A percentile compares a stretch with the other conserved stretches of the same genome.
Conservation (phyloP, 2,797 vertebrate species). For the Gymnothorax reevesii region DNA sequence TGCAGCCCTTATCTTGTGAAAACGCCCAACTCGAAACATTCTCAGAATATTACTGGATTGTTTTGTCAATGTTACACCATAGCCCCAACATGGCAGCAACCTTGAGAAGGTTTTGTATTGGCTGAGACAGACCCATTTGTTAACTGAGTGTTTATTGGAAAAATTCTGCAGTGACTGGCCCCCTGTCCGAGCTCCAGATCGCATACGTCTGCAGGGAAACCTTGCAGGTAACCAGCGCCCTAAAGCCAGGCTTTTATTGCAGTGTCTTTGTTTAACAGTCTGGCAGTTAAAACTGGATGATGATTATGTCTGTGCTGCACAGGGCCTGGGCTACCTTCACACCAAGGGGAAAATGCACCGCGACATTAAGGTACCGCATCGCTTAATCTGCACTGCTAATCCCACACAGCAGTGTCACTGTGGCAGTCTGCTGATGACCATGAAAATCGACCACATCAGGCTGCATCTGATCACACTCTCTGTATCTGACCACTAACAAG, state of each 20-base stretch:
- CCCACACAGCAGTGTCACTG: background rate
- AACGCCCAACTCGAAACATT: too few relatives aligned
- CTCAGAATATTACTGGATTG: too few relatives aligned
- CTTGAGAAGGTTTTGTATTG: background rate
- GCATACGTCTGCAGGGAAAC: conserved; percentile 95
- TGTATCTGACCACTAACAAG: background rate
- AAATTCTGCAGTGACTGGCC: conserved; percentile 83
- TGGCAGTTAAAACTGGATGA: background rate
- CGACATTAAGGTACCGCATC: conserved; percentile 89
- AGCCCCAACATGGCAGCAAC: too few relatives aligned
- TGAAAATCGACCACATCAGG: background rate
- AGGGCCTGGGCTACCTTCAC: conserved; percentile 96
- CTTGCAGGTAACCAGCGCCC: conserved; percentile 79
- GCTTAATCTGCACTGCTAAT: background rate
- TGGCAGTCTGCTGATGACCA: background rate
- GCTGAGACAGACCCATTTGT: background rate
- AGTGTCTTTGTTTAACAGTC: background rate
- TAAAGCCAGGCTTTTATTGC: background rate
- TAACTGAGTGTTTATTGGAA: conserved; percentile 5
- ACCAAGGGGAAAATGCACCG: conserved; percentile 96
- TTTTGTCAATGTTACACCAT: too few relatives aligned
- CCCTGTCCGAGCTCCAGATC: conserved; percentile 93
- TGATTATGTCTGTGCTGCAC: conserved; percentile 22
- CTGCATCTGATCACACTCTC: background rate
- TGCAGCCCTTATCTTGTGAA: too few relatives aligned